Conservation (phyloP, 2,113 vertebrate genomes). For the Seriola quinqueradiata region DNA sequence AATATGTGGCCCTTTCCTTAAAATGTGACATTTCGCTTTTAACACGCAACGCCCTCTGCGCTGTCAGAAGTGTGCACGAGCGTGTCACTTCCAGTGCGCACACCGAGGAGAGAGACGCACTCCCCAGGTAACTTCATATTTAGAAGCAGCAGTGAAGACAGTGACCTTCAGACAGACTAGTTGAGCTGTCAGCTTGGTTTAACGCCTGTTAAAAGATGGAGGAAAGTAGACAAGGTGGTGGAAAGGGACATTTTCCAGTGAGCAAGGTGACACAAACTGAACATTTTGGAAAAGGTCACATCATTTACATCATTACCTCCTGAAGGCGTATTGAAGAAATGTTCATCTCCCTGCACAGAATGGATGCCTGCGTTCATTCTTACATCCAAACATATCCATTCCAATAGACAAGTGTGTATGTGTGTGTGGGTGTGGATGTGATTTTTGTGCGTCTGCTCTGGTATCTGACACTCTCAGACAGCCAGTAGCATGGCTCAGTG, state of each 20-base stretch:
- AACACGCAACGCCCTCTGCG: background rate
- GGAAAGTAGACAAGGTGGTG: constrained; percentile 40
- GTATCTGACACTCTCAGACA: constrained; percentile 71
- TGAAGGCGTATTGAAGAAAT: constrained; percentile 22
- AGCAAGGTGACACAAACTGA: constrained; percentile 48
- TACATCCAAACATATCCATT: constrained; percentile 36
- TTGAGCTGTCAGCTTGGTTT: constrained; percentile 55
- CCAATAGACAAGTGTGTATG: background rate
- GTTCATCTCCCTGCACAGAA: constrained; percentile 15
- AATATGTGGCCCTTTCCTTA: constrained; percentile 34
- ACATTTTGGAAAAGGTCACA: constrained; percentile 62
- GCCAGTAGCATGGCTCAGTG: constrained; percentile 66
- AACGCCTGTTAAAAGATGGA: constrained; percentile 40
- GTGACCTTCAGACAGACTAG: constrained; percentile 63
- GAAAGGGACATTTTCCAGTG: constrained; percentile 8
- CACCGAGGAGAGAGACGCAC: constrained; percentile 2
- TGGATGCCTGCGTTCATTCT: constrained; percentile 8
- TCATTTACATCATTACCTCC: constrained; percentile 58
- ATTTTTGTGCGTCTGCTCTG: constrained; percentile 11
- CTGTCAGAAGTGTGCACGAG: constrained; percentile 19
- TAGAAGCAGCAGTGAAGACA: constrained; percentile 45
- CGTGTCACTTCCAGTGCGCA: constrained; percentile 1
- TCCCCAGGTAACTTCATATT: constrained; percentile 53
- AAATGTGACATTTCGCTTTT: constrained; percentile 32
- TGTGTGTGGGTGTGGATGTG: background rate